phyloP scores from a whole-genome alignment of 2,113 vertebrate genomes.

The Pao palembangensis region DNA sequence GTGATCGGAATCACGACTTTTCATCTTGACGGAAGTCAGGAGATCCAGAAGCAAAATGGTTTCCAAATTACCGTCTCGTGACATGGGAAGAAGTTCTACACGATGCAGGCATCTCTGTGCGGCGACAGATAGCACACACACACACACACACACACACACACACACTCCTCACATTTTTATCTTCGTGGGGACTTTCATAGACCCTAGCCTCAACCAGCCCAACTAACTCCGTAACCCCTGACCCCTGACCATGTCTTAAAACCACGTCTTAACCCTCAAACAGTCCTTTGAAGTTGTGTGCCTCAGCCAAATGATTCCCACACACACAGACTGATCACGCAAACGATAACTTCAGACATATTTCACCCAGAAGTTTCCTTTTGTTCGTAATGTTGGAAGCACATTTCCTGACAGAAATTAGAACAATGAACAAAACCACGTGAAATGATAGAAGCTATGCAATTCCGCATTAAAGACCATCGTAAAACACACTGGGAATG shows the following conservation, averaged over 20 bases:
- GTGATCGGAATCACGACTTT: no score
- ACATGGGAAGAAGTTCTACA: slow-evolving; percentile 41
- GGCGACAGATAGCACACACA: slow-evolving; percentile 22
- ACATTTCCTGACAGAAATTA: slow-evolving; percentile 29
- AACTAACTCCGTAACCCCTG: no score
- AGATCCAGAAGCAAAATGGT: no score
- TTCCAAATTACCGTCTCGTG: slow-evolving; percentile 33
- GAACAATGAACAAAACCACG: slow-evolving; percentile 25
- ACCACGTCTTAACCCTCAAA: no score
- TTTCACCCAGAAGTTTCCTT: slow-evolving; percentile 10
- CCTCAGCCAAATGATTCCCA: background rate
- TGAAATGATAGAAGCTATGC: slow-evolving; percentile 19
- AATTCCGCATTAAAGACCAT: slow-evolving; percentile 16
- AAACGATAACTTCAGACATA: slow-evolving; percentile 8
- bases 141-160: no score
- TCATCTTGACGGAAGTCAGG: no score
- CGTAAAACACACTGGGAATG: slow-evolving; percentile 1
- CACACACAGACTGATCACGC: slow-evolving; percentile 6
- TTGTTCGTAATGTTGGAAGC: slow-evolving; percentile 28
- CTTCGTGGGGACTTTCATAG: no score
- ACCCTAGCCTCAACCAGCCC: no score
- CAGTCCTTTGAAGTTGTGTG: background rate
- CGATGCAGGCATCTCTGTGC: slow-evolving; percentile 49
- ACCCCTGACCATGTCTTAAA: no score
- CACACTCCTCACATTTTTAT: no score